Percentiles rank a stretch among this genome's conserved stretches.
phyloP scores from a whole-genome alignment of 2,888 invertebrate species.

The Laspeyria flexula region DNA sequence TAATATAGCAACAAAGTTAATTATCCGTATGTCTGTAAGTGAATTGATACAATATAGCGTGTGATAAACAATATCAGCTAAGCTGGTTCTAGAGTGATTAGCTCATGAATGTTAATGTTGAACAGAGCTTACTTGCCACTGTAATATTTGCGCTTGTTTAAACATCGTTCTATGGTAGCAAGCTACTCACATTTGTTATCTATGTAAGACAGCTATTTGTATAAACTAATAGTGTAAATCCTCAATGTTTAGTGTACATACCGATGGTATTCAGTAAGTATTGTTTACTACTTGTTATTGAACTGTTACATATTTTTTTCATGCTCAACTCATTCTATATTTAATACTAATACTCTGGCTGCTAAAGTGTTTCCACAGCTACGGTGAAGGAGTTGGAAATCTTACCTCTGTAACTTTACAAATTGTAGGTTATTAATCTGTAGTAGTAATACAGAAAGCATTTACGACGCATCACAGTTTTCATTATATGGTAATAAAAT shows the following conservation, averaged over 20 bases:
- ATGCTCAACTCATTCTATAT: constrained; percentile 19
- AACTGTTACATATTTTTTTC: constrained; percentile 5
- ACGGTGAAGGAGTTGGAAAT: neutral
- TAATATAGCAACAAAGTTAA: constrained; percentile 24
- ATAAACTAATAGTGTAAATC: constrained; percentile 7
- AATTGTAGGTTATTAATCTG: constrained; percentile 15
- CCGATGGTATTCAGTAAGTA: constrained; percentile 17
- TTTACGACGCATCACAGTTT: constrained; percentile 44
- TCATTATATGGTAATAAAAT: constrained; percentile 25
- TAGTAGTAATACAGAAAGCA: constrained; percentile 29
- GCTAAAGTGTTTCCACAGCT: too few relatives aligned
- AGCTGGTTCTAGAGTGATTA: constrained; percentile 6
- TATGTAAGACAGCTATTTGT: constrained; percentile 12
- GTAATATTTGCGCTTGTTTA: neutral
- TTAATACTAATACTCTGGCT: neutral
- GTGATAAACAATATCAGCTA: constrained; percentile 21
- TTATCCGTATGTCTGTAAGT: constrained; percentile 9
- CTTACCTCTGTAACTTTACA: constrained; percentile 18
- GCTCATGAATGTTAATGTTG: neutral
- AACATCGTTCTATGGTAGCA: constrained; percentile 5
- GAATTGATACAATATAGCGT: constrained; percentile 17
- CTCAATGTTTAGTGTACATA: constrained; percentile 8
- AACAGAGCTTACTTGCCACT: constrained; percentile 17
- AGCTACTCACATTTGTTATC: constrained; percentile 7
- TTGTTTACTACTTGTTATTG: constrained; percentile 19